Conservation (phyloP, 2,888 invertebrate species). For the Drosophila picticornis region DNA sequence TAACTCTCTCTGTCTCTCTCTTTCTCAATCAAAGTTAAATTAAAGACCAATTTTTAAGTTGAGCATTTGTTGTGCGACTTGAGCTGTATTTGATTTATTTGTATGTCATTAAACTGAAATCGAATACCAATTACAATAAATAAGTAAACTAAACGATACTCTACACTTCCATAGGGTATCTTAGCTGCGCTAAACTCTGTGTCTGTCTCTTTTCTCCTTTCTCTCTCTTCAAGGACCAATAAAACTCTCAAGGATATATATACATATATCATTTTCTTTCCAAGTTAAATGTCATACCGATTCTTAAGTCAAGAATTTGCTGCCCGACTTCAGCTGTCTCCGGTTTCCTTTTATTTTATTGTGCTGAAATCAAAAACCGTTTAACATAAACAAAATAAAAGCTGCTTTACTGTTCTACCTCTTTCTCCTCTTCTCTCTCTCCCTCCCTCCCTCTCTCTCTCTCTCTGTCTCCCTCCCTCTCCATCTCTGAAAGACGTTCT, state of each 20-base stretch:
- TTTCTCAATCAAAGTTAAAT: not conserved
- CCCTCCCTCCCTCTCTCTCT: not conserved
- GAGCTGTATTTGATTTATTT: not conserved
- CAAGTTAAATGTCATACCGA: not conserved
- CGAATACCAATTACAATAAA: not conserved
- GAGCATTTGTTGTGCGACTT: not conserved
- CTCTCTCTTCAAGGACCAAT: not conserved
- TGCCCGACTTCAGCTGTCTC: not conserved
- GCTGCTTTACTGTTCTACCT: not conserved
- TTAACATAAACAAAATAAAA: not conserved
- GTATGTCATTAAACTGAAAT: not conserved
- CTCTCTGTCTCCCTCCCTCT: not conserved
- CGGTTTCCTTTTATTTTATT: not conserved
- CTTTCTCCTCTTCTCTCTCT: not conserved
- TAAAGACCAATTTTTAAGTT: not conserved
- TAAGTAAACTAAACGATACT: not conserved
- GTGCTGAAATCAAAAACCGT: not conserved
- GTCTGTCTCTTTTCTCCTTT: not conserved
- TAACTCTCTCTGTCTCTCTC: not conserved
- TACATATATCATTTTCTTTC: not conserved
- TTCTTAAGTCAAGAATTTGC: not conserved
- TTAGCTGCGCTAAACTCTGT: not conserved
- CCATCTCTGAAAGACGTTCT: not conserved
- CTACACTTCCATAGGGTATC: not conserved
- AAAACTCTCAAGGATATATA: not conserved